These are phyloP conservation scores for Somateria mollissima DNA, from an alignment of 2,797 vertebrate species.

Conservation along the genomic window DNA sequence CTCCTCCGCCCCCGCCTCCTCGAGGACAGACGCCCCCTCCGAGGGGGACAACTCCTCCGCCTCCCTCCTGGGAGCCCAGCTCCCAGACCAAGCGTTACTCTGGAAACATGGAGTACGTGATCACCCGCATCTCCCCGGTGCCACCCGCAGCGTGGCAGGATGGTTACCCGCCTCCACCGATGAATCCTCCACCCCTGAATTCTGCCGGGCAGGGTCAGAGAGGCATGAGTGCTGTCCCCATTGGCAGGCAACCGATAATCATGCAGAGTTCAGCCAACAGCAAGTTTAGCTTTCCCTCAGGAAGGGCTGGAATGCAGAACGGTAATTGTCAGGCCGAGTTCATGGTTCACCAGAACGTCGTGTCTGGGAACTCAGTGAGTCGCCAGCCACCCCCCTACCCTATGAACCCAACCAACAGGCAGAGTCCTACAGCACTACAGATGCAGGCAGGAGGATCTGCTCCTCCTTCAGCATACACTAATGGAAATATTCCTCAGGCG, in stretches of 20 bases:
- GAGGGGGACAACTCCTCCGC: conserved; percentile 83
- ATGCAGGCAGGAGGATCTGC: conserved; percentile 86
- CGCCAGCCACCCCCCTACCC: conserved; percentile 94
- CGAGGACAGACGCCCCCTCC: conserved; percentile 86
- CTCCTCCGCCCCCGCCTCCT: conserved; percentile 86
- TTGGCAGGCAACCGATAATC: conserved; percentile 94
- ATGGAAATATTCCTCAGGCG: conserved; percentile 88
- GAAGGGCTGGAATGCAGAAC: conserved; percentile 88
- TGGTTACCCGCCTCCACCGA: conserved; percentile 82
- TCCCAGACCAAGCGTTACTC: conserved; percentile 92
- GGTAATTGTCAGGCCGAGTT: conserved; percentile 88
- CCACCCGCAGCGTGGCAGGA: conserved; percentile 91
- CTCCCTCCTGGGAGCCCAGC: conserved; percentile 90
- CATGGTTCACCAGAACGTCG: conserved; percentile 83
- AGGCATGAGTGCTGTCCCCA: conserved; percentile 87
- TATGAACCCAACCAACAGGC: conserved; percentile 84
- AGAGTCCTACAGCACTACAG: conserved; percentile 89
- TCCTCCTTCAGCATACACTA: conserved; percentile 86
- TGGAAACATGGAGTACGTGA: conserved; percentile 93
- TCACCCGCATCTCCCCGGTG: conserved; percentile 91
- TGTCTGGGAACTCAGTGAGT: conserved; percentile 75
- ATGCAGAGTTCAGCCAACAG: conserved; percentile 90
- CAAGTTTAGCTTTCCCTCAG: conserved; percentile 89
- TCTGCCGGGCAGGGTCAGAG: conserved; percentile 85
- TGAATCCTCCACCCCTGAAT: conserved; percentile 78